phyloP scores from a whole-genome alignment of 2,797 vertebrate genomes.

The Premnoplex brunnescens region DNA sequence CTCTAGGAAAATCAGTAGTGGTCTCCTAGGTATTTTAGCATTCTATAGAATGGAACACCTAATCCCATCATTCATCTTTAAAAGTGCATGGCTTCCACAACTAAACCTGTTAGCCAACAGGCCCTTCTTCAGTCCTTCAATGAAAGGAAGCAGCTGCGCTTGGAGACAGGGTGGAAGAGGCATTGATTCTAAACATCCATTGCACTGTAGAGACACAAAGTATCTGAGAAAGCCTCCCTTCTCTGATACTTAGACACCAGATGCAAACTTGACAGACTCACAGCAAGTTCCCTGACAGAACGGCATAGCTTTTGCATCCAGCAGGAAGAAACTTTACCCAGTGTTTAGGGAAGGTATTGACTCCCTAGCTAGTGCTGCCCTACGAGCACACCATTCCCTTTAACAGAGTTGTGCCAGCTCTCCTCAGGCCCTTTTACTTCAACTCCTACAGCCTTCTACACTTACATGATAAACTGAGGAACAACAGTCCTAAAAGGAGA shows the following conservation, averaged over 20 bases:
- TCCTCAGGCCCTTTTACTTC: not conserved
- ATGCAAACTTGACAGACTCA: not conserved
- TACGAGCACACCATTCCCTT: rapidly evolving
- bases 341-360: not conserved
- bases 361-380: not conserved
- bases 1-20: not conserved
- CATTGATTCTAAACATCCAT: not conserved
- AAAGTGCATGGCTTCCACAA: not conserved
- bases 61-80: not conserved
- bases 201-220: not conserved
- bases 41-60: not conserved
- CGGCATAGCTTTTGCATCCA: not conserved
- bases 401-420: not conserved
- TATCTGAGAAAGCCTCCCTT: not conserved
- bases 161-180: not conserved
- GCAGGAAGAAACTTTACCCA: not conserved
- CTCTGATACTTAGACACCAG: rapidly evolving
- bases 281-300: not conserved
- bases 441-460: not conserved
- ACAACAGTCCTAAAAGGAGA: not conserved
- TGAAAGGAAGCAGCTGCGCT: not conserved
- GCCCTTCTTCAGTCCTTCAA: not conserved
- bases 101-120: not conserved
- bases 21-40: not conserved
- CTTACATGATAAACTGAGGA: not conserved